Base-by-base conservation (phyloP, 2,888 invertebrate genomes). In the Agapetus fuscipes region DNA sequence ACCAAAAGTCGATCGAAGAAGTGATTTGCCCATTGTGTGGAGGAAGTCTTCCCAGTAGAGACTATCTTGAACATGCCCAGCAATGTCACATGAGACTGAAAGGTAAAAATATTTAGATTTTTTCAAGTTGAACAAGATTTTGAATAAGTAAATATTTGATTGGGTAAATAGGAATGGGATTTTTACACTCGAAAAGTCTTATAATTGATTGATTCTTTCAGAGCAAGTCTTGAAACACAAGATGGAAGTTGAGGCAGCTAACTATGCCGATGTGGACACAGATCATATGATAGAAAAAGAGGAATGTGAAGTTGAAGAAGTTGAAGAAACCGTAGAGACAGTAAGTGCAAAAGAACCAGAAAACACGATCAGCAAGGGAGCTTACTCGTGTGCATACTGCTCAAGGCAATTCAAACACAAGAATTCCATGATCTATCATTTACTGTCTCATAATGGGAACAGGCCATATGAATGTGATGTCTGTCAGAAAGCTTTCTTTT, bases 401-500 rank as follows among this genome's bases (percentile, higher is more conserved):
- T 73, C 73, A 9, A 65, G 85, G 12, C 74, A 80, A 38, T 90
- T 90, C 56, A 75, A 77, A 40, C 88, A 90, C 49, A 71, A 83
- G 44, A 90, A 89, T 59, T 89, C 90, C 6, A 62, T 89, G 35
- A 74, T 87, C 43, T 90, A 90, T 60, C 90, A 91, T 53, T 71
- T 81, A 64, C 62, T 84, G 49, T 83, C 85, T 29, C 90, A 88
- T 53, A 78, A 78, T 5, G 84, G 84, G 3, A 76, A 81, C 54
- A 71, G 86, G 28, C 79, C 82, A 10, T 83, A 86, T 54, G 75
- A 78, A 34, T 90, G 90, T 54, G 74, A 80, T 39, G 76, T 79
- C 11, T 90, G 90, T 53, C 83, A 81, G 6, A 87, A 88, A 59
- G 77, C 80, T 29, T 90, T 90, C 61, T 88, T 85, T 54, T 86